Conservation (phyloP, 1,140 invertebrate species). For the Leptonema lineaticorne region DNA sequence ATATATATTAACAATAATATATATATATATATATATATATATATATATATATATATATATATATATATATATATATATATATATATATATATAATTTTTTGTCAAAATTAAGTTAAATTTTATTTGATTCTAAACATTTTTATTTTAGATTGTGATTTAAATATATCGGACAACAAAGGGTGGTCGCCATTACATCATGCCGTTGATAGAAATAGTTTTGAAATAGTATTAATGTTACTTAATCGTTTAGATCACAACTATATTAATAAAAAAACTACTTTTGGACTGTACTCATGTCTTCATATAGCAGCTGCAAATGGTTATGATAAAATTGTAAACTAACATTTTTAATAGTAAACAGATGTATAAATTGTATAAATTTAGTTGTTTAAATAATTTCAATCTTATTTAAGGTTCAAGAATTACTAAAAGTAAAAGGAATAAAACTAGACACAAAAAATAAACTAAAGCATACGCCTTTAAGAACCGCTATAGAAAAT, state of each 20-base stretch:
- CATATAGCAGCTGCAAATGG: not conserved
- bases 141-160: not conserved
- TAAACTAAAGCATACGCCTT: constrained; percentile 20
- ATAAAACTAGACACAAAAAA: constrained; percentile 27
- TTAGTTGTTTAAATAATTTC: not conserved
- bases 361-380: not conserved
- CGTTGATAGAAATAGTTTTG: not conserved
- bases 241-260: not conserved
- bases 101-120: too few relatives aligned
- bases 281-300: not conserved
- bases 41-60: too few relatives aligned
- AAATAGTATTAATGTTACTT: not conserved
- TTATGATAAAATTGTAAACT: not conserved
- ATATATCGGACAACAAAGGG: not conserved
- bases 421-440: not conserved
- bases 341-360: not conserved
- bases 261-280: not conserved
- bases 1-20: too few relatives aligned
- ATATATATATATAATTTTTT: too few relatives aligned
- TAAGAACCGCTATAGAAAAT: constrained; percentile 26
- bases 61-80: too few relatives aligned
- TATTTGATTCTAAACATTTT: too few relatives aligned
- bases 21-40: too few relatives aligned
- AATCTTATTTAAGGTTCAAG: constrained; percentile 13
- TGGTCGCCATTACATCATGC: not conserved